A percentile compares a stretch with the other conserved stretches of the same genome.
These are phyloP conservation scores for Dicranocentrus wangi DNA, from an alignment of 2,888 invertebrate genomes.

Conservation along the genomic window DNA sequence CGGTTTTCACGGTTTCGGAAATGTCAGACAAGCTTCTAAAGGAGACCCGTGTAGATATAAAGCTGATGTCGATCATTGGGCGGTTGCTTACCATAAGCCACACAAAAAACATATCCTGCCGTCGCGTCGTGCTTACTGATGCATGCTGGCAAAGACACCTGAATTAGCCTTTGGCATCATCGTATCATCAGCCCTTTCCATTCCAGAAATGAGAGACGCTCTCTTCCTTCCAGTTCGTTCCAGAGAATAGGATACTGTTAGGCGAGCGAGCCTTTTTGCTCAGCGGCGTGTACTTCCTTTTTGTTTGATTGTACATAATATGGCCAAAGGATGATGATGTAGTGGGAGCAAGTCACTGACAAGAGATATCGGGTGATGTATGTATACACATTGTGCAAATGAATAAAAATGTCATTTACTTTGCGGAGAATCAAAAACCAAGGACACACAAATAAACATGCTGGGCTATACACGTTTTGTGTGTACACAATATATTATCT, in stretches of 20 bases:
- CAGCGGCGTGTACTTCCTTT: too few species aligned
- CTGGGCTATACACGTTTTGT: background rate
- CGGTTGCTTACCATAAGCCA: slow-evolving; percentile 35
- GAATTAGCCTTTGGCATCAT: slow-evolving; percentile 50
- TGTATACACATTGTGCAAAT: background rate
- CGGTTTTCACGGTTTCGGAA: slow-evolving; percentile 13
- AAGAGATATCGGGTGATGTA: too few species aligned
- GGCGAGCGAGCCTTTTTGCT: too few species aligned
- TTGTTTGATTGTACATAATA: too few species aligned
- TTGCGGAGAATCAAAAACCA: background rate
- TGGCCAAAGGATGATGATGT: too few species aligned
- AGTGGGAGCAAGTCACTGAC: too few species aligned
- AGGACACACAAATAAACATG: background rate
- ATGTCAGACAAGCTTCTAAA: slow-evolving; percentile 28
- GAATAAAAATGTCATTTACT: slow-evolving; percentile 8
- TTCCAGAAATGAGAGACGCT: slow-evolving; percentile 36
- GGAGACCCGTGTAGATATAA: slow-evolving; percentile 15
- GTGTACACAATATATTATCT: too few species aligned
- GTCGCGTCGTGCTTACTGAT: slow-evolving; percentile 30
- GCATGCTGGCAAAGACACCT: slow-evolving; percentile 27
- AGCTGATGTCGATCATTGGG: slow-evolving; percentile 42
- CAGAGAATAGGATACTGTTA: too few species aligned
- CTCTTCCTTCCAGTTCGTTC: too few species aligned
- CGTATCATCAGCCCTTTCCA: slow-evolving; percentile 26
- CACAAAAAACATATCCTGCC: background rate